Base-by-base conservation (phyloP, 1,140 invertebrate genomes). In the Stegodyphus mimosarum region DNA sequence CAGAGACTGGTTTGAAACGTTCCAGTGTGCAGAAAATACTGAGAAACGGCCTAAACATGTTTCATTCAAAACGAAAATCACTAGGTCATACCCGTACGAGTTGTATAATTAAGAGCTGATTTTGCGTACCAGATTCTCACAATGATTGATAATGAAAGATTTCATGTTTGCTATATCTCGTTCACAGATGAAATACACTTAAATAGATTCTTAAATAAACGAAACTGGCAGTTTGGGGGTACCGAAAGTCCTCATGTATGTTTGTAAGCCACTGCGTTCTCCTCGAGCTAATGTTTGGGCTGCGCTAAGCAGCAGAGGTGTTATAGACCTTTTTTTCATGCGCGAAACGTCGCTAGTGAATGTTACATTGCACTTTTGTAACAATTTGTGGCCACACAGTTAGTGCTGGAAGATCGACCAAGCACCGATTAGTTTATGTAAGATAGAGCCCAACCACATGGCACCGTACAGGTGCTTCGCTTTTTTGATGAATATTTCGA, bases 181-280 rank as follows among this genome's bases (percentile, higher is more conserved):
- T 80, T 81, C 48, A 73, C 66, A 7, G 70, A 86, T 74, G 85
- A n/a, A 33, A 15, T 15, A 60, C 55, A 18, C 10, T 50, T 81
- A 7, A 33, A 79, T 33, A 69, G 85, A 18, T 66, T 63, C n/a
- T 69, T 73, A 7, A 73, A 73, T 51, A 52, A 73, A 51, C 71
- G 17, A 18, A 73, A 33, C 33, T 3, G 3, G 33, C 1, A 33
- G 3, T 13, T 17, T 73, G 52, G 49, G 13, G 50, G 2, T 51
- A 2, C 9, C 48, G 10, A 74, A 73, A 73, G 18, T 33, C 85
- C 76, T 2, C 13, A 80, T 66, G 1, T 18, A 4, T 10, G 10
- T 7, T n/a, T n/a, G n/a, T 7, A 50, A 3, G 51, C 13, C 49
- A 18, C 64, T 86, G 17, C 76, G 80, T 74, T 69, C 76, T 11